Evolutionary conservation across 1,140 invertebrate genomes (phyloP).

Genomic region (Monomorium pharaonis): DNA sequence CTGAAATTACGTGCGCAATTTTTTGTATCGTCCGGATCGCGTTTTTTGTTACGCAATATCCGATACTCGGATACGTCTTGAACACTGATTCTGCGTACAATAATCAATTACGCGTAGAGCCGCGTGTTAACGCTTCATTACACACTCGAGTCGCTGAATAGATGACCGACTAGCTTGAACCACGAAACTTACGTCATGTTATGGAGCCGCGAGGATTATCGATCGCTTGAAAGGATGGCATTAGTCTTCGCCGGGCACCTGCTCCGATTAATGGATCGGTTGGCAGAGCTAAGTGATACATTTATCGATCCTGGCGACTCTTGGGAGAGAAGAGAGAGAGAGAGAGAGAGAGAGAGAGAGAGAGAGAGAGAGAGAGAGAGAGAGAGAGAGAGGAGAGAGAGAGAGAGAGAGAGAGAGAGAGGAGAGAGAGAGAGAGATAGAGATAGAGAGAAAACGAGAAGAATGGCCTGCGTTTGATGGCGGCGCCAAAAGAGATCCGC

Average conservation of each 20-base stretch:
- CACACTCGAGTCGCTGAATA: not conserved
- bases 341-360: not conserved
- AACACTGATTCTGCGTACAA: not conserved
- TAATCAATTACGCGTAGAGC: not conserved
- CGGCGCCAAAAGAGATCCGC: slow-evolving; percentile 56
- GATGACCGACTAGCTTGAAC: not conserved
- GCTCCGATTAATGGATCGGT: slow-evolving; percentile 36
- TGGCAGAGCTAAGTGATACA: slow-evolving; percentile 3
- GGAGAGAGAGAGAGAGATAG: not conserved
- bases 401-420: not conserved
- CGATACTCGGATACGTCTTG: not conserved
- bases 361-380: too few relatives aligned
- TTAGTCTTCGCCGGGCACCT: slow-evolving; percentile 14
- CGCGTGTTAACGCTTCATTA: slow-evolving; percentile 2
- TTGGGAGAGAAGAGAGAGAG: not conserved
- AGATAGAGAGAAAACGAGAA: too few relatives aligned
- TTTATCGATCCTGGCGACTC: not conserved
- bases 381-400: too few relatives aligned
- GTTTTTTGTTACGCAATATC: slow-evolving; percentile 9
- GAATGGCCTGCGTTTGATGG: not conserved
- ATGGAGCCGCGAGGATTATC: not conserved
- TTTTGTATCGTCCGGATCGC: not conserved
- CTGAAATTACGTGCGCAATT: slow-evolving; percentile 26
- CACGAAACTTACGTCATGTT: not conserved
- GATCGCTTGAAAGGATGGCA: not conserved